Evolutionary conservation across 2,113 vertebrate species (phyloP).

Genomic region (Cyanoramphus novaezelandiae): DNA sequence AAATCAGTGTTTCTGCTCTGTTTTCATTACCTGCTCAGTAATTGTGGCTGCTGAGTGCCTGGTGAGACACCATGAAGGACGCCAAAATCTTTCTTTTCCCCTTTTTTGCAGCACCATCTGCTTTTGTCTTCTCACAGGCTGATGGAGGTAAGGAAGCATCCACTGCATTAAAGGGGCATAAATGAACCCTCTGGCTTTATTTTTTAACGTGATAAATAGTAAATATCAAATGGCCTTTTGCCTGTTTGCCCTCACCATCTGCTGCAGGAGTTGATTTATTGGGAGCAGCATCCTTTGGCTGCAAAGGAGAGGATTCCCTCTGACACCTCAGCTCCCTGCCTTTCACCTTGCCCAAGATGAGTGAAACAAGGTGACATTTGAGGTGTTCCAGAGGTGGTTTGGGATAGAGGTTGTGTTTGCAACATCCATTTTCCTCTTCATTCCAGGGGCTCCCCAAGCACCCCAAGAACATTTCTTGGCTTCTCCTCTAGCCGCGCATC

Average conservation of each 20-base stretch:
- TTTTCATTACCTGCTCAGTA: slow-evolving; percentile 30
- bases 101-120: not conserved
- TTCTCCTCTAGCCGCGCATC: not conserved
- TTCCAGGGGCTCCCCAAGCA: not conserved
- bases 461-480: not conserved
- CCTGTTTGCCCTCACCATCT: not conserved
- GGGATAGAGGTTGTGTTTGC: not conserved
- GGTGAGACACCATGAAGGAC: not conserved
- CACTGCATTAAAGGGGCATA: not conserved
- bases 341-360: not conserved
- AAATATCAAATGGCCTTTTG: not conserved
- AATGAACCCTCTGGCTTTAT: not conserved
- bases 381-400: not conserved
- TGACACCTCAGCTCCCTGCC: not conserved
- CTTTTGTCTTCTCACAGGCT: not conserved
- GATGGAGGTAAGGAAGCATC: not conserved
- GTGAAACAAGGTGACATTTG: not conserved
- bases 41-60: not conserved
- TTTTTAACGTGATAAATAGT: not conserved
- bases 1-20: not conserved
- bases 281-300: not conserved
- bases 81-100: not conserved
- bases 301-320: not conserved
- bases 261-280: not conserved
- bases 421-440: not conserved